phyloP scores from a whole-genome alignment of 2,888 invertebrate genomes.

The Drosophila buzzatii region DNA sequence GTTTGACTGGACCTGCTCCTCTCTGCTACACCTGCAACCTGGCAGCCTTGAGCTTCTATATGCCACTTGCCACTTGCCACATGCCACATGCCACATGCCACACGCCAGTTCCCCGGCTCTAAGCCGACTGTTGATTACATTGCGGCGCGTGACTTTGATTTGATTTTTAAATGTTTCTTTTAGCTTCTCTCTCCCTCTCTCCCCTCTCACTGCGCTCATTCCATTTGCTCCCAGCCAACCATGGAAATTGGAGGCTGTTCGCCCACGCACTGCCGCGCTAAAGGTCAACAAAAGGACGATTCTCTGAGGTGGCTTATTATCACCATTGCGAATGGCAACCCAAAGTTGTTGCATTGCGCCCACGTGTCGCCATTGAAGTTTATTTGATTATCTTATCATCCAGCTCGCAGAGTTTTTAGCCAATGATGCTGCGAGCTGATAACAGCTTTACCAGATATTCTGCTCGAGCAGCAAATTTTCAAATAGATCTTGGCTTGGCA shows the following conservation, averaged over 20 bases:
- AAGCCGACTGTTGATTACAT: slow-evolving; percentile 64
- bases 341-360: slow-evolving; percentile 55
- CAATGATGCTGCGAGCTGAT: neutral
- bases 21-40: slow-evolving; percentile 50
- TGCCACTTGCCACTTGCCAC: slow-evolving; percentile 14
- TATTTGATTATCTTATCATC: slow-evolving; percentile 54
- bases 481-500: neutral
- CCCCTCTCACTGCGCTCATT: neutral
- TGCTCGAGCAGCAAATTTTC: neutral
- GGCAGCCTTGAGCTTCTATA: slow-evolving; percentile 43
- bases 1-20: slow-evolving; percentile 47
- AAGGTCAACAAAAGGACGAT: slow-evolving; percentile 82
- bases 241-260: slow-evolving; percentile 36
- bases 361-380: slow-evolving; percentile 71
- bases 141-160: slow-evolving; percentile 83
- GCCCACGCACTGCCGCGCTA: slow-evolving; percentile 55
- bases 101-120: neutral
- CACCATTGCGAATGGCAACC: slow-evolving; percentile 27
- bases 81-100: slow-evolving; percentile 13
- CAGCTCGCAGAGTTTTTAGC: neutral
- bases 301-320: slow-evolving; percentile 60
- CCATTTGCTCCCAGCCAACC: neutral
- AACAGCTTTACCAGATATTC: slow-evolving; percentile 28
- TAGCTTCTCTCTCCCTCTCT: slow-evolving; percentile 21
- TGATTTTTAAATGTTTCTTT: slow-evolving; percentile 80